Percentiles rank a stretch among this genome's conserved stretches.
phyloP scores from a whole-genome alignment of 2,797 vertebrate genomes.

The Pelodytes ibericus region DNA sequence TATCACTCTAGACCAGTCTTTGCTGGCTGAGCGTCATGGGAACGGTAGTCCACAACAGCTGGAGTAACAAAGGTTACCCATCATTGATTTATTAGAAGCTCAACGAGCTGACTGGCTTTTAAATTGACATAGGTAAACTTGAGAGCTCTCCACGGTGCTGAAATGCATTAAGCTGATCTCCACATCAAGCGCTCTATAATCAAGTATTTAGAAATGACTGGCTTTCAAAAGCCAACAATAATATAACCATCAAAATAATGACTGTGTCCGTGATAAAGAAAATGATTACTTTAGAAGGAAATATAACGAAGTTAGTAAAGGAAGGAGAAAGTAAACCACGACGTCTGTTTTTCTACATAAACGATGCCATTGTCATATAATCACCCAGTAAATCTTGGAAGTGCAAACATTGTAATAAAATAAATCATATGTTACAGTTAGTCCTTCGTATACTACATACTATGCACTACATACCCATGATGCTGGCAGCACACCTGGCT shows the following conservation, averaged over 20 bases:
- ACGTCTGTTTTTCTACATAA: not conserved
- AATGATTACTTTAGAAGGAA: not conserved
- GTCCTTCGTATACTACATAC: no score
- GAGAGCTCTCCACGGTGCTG: constrained; percentile 69
- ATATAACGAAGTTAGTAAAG: not conserved
- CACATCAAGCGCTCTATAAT: not conserved
- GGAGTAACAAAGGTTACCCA: no score
- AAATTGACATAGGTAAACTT: not conserved
- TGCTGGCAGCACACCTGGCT: no score
- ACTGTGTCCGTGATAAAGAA: not conserved
- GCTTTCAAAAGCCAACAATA: not conserved
- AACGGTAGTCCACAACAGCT: no score
- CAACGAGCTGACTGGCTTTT: not conserved
- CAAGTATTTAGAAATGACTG: not conserved
- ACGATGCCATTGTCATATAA: not conserved
- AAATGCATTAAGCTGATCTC: constrained; percentile 50
- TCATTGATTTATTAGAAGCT: no score
- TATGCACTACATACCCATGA: no score
- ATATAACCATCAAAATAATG: not conserved
- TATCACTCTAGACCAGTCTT: no score
- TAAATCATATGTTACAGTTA: not conserved
- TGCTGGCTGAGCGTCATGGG: no score
- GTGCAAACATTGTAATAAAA: not conserved
- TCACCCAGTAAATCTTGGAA: not conserved
- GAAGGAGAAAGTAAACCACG: not conserved